These are phyloP conservation scores for Chymomyza fuscimana DNA, from an alignment of 2,888 invertebrate species.

Conservation along the genomic window DNA sequence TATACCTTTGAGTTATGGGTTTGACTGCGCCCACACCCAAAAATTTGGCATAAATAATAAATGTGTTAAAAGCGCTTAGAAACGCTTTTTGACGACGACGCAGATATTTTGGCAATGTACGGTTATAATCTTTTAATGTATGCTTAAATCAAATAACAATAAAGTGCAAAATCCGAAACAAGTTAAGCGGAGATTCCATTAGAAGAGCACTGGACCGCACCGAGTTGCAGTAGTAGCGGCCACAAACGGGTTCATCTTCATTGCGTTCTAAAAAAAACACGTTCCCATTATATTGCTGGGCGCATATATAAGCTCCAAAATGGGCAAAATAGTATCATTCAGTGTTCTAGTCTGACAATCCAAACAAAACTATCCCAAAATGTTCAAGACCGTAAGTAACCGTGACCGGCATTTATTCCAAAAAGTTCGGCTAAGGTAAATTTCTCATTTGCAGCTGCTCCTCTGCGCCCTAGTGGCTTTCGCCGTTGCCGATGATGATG, in stretches of 20 bases:
- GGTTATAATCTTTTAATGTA: conserved; percentile 38
- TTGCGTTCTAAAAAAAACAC: background rate
- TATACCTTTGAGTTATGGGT: conserved; percentile 38
- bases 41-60: conserved; percentile 16
- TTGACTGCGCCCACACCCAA: conserved; percentile 36
- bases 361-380: conserved; percentile 29
- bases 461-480: conserved; percentile 57
- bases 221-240: background rate
- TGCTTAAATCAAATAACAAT: conserved; percentile 36
- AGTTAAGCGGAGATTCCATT: background rate
- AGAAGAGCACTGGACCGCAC: background rate
- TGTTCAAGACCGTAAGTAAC: conserved; percentile 66
- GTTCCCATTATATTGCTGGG: conserved; percentile 10
- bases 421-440: background rate
- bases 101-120: conserved; percentile 1
- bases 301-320: conserved; percentile 36
- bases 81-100: background rate
- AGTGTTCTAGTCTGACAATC: conserved; percentile 43
- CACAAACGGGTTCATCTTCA: conserved; percentile 3
- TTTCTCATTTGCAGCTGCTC: conserved; percentile 41
- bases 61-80: conserved; percentile 1
- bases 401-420: background rate
- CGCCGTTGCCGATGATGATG: conserved; percentile 42
- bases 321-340: conserved; percentile 51
- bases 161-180: conserved; percentile 1